Evolutionary conservation across 2,113 vertebrate species (phyloP).

Genomic region (Chascanopsetta lugubris): DNA sequence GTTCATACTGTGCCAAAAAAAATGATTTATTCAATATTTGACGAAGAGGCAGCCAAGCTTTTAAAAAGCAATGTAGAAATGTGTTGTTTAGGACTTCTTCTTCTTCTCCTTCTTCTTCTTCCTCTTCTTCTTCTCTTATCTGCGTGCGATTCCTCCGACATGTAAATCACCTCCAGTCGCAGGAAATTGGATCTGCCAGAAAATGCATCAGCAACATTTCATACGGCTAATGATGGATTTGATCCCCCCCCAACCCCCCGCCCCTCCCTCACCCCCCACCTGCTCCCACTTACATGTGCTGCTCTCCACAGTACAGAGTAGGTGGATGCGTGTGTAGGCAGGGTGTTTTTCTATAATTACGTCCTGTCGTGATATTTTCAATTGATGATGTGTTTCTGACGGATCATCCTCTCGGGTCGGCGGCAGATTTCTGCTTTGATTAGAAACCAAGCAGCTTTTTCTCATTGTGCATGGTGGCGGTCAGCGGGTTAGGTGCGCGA

Average conservation of each 20-base stretch:
- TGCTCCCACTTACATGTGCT: conserved; percentile 45
- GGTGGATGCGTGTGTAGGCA: conserved; percentile 51
- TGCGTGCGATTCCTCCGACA: conserved; percentile 64
- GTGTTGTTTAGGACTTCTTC: conserved; percentile 69
- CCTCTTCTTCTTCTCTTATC: conserved; percentile 49
- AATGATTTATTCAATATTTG: conserved; percentile 77
- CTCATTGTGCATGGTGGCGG: neutral
- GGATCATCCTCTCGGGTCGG: conserved; percentile 7
- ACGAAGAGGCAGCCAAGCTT: conserved; percentile 76
- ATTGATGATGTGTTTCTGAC: conserved; percentile 14
- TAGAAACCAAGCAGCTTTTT: neutral
- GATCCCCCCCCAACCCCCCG: conserved; percentile 54
- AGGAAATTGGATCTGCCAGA: conserved; percentile 72
- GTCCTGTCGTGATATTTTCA: conserved; percentile 22
- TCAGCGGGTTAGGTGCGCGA: neutral
- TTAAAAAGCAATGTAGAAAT: conserved; percentile 71
- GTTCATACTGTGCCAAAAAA: conserved; percentile 74
- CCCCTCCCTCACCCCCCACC: conserved; percentile 49
- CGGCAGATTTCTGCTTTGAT: conserved; percentile 5
- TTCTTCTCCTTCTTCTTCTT: conserved; percentile 34
- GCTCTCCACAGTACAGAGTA: conserved; percentile 34
- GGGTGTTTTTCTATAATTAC: conserved; percentile 52
- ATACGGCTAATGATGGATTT: conserved; percentile 66
- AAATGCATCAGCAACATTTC: conserved; percentile 59
- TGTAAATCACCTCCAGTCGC: conserved; percentile 69